A percentile compares a stretch with the other conserved stretches of the same genome.
These are phyloP conservation scores for Characodon lateralis DNA, from an alignment of 2,797 vertebrate species.

Conservation along the genomic window DNA sequence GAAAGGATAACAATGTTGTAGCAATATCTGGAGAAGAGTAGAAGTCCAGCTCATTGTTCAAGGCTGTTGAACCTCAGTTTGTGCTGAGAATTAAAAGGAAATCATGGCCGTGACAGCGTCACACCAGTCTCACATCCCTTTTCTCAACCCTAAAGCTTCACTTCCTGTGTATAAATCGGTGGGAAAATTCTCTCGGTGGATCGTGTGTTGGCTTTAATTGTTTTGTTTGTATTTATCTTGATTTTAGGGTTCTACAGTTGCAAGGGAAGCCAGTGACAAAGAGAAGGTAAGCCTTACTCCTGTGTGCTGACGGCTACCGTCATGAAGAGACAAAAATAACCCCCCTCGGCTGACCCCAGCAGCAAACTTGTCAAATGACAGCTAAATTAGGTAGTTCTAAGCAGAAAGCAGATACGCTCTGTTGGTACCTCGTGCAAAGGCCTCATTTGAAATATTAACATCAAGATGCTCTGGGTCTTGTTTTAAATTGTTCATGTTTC, in stretches of 20 bases:
- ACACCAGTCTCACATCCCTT: neutral
- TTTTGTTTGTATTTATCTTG: constrained; percentile 44
- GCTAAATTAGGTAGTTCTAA: constrained; percentile 44
- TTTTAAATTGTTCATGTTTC: neutral
- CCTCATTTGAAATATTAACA: constrained; percentile 6
- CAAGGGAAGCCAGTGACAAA: constrained; percentile 95
- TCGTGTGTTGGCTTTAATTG: constrained; percentile 33
- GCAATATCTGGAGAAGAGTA: neutral
- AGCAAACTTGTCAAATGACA: constrained; percentile 49
- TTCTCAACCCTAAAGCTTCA: neutral
- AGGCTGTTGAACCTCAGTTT: neutral
- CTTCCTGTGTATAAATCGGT: neutral
- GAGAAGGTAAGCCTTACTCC: constrained; percentile 86
- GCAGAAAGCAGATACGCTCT: constrained; percentile 34
- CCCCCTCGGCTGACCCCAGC: constrained; percentile 26
- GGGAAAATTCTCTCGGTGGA: no score
- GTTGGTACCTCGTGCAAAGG: neutral
- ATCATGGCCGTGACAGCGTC: neutral
- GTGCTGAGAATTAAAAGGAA: neutral
- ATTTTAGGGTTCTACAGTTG: constrained; percentile 90
- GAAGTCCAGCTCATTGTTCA: neutral
- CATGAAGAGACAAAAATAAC: constrained; percentile 55
- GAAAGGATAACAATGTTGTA: neutral
- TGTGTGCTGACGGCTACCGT: constrained; percentile 38
- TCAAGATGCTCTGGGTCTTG: neutral